Evolutionary conservation across 2,113 vertebrate genomes (phyloP), one percentile per base, ranked within the genome.

Genomic region (Leptobrachium leishanense): DNA sequence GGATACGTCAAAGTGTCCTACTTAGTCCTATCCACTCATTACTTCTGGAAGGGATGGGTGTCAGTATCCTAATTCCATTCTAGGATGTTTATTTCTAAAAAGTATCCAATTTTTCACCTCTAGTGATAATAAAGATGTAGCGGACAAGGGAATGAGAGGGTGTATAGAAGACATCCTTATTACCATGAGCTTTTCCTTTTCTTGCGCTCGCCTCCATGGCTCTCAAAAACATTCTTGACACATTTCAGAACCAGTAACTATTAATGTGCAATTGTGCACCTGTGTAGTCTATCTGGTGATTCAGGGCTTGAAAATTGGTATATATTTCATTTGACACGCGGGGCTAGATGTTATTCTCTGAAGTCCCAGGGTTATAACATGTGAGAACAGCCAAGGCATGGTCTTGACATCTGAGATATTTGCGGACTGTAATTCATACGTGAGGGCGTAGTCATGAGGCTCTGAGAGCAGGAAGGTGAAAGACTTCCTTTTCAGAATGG

Each of bases 241-340:
- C 57, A n/a, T 78, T 71, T 20, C 55, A 70, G 71, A 71, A 70
- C 55, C 12, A 39, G 11, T 40, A 71, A 78, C 55, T 64, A 78
- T 71, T 63, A 41, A 78, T 78, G 57, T 78, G 76, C 76, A 78
- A 41, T 71, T 78, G 57, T 78, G 76, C 76, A 78, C 76, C 68
- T 78, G 76, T 71, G 68, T 15, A 76, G 55, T 55, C 75, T 76
- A 65, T 76, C 65, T 57, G 65, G 41, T 68, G 50, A 76, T 68
- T 76, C 65, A 76, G 50, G 12, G 42, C 50, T 65, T 43, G 50
- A 50, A 43, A 15, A 41, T 68, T 50, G 42, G 41, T 65, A 68
- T 68, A 65, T 15, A 44, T 31, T 11, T 76, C 65, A 76, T 66
- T 76, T 76, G 65, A 54, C 75, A 76, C 13, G 66, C 41, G 40